Evolutionary conservation across 2,797 vertebrate genomes (phyloP), one percentile per base, ranked within the genome.

Genomic region (Alectoris magna): DNA sequence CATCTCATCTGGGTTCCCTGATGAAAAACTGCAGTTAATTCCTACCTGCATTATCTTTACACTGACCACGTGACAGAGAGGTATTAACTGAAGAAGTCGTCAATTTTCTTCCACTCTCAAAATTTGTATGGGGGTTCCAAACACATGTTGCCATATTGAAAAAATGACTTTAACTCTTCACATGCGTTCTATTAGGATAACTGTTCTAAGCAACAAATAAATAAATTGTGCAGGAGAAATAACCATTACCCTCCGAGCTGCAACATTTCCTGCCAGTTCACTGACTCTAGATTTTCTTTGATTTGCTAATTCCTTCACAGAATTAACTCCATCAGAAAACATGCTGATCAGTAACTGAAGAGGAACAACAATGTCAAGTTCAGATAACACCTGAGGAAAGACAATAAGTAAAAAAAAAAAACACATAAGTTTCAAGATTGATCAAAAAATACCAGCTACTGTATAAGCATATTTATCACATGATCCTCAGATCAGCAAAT

Each of bases 311-410:
- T 99, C 99, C 97, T 99, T 99, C 63, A 99, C 97, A 76, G 99
- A 99, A 98, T 99, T 99, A 92, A 99, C 99, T 53, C 99, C 99
- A 96, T 99, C 99, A 78, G 99, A 99, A 98, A 99, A 99, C 99
- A 99, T 99, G 96, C 99, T 98, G 84, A 99, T 99, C 82, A 99
- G 97, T 70, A 99, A 98, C 93, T 99, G 99, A 87, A 99, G 98
- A 73, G 99, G 99, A 91, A 99, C 99, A 91, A 99, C 98, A 68
- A 99, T 99, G 97, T 99, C 99, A 94, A 99, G 97, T 96, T 99
- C 98, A 56, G 99, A 99, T 96, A 99, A 97, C 22, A 99, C 99
- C 99, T 99, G 84, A 48, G 70, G 72, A 95, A 82, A 94, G 51
- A 94, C 60, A 95, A 74, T 17, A 60, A 91, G 68, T 6, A 77